Percentiles rank a stretch among this genome's conserved stretches.
phyloP scores from a whole-genome alignment of 2,888 invertebrate genomes.

The Tipula lateralis region DNA sequence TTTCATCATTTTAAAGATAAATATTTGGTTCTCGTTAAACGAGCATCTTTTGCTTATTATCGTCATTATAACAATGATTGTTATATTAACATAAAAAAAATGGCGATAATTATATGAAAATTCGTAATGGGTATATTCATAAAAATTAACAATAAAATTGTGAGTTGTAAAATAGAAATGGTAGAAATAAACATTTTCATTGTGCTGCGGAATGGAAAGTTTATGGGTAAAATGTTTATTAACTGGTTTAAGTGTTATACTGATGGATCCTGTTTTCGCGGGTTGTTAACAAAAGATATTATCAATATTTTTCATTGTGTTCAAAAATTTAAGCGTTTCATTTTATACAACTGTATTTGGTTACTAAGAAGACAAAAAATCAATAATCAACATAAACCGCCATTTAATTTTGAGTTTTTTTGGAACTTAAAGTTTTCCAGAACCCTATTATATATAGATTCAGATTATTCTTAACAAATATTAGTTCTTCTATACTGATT shows the following conservation, averaged over 20 bases:
- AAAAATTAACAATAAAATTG: background rate
- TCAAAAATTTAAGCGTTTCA: background rate
- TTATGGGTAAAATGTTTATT: background rate
- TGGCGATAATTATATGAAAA: background rate
- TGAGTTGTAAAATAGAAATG: background rate
- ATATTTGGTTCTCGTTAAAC: background rate
- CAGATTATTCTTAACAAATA: too few relatives aligned
- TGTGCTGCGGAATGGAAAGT: background rate
- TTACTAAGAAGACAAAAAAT: background rate
- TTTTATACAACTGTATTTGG: background rate
- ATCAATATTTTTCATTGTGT: background rate
- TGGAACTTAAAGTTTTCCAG: too few relatives aligned
- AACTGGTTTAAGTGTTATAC: background rate
- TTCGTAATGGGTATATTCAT: background rate
- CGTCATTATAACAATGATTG: background rate
- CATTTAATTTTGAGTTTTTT: too few relatives aligned
- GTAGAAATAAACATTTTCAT: background rate
- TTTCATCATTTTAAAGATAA: background rate
- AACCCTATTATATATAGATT: too few relatives aligned
- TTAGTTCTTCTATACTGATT: too few relatives aligned
- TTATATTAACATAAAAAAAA: background rate
- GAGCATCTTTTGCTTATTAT: background rate
- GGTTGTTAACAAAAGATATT: background rate
- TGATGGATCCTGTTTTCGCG: background rate
- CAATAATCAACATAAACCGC: too few relatives aligned